Conservation (phyloP, 2,113 vertebrate genomes). For the Amphilophus citrinellus region DNA sequence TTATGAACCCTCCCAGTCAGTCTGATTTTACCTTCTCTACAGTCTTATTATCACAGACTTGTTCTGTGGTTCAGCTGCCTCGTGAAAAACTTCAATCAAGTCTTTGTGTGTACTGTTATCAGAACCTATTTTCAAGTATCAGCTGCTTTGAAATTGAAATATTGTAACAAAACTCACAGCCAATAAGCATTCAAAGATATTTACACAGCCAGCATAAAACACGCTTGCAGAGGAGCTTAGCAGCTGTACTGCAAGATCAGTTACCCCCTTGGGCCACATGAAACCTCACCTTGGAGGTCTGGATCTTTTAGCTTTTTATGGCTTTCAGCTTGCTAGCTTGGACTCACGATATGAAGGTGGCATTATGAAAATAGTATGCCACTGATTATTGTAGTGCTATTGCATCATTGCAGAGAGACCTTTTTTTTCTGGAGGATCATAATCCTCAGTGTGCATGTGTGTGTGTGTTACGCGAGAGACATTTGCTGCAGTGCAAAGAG, state of each 20-base stretch:
- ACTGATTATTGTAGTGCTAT: neutral
- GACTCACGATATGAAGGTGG: neutral
- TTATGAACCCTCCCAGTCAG: neutral
- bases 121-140: neutral
- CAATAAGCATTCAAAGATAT: neutral
- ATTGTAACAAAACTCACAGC: neutral
- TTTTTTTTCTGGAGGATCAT: neutral
- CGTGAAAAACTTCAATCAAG: slow-evolving; percentile 4
- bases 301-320: neutral
- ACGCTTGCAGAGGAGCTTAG: neutral
- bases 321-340: neutral
- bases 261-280: neutral
- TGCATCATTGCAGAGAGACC: neutral
- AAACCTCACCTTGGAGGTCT: neutral
- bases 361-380: neutral
- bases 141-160: neutral
- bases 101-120: neutral
- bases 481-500: neutral
- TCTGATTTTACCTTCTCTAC: neutral
- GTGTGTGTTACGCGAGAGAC: neutral
- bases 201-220: neutral
- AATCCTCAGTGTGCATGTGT: neutral
- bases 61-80: neutral
- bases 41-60: neutral
- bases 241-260: neutral